Percentiles rank a stretch among this genome's conserved stretches.
These are phyloP conservation scores for Brachionus rubens DNA, from an alignment of 1,140 invertebrate genomes.

Conservation along the genomic window DNA sequence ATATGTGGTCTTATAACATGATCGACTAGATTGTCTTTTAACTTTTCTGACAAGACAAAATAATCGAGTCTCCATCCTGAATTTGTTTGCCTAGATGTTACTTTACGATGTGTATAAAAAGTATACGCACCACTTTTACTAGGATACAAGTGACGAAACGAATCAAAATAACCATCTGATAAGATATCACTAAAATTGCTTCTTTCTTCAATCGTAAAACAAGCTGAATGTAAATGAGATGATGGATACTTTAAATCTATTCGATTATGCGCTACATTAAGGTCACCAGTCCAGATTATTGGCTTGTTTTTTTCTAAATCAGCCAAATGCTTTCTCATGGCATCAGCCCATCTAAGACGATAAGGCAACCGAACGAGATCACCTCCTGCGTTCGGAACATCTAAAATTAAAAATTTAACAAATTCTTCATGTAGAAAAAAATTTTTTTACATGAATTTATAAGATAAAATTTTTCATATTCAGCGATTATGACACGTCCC, in stretches of 20 bases:
- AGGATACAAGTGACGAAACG: conserved; percentile 82
- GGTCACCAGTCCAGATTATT: conserved; percentile 75
- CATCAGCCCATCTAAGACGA: conserved; percentile 79
- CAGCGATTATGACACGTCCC: conserved; percentile 89
- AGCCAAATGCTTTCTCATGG: conserved; percentile 71
- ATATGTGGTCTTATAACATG: conserved; percentile 62
- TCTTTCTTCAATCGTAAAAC: conserved; percentile 92
- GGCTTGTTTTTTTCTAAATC: conserved; percentile 56
- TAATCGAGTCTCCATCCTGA: conserved; percentile 96
- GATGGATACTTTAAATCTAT: conserved; percentile 94
- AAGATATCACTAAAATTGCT: conserved; percentile 68
- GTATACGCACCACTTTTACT: conserved; percentile 78
- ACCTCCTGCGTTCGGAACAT: conserved; percentile 73
- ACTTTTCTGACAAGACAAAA: conserved; percentile 73
- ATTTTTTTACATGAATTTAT: conserved; percentile 67
- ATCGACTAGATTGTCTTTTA: conserved; percentile 71
- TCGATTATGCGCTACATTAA: conserved; percentile 93
- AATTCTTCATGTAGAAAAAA: conserved; percentile 41
- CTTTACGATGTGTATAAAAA: conserved; percentile 91
- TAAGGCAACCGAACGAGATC: conserved; percentile 80
- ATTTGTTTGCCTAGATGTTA: conserved; percentile 78
- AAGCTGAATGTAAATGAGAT: conserved; percentile 80
- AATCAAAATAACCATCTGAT: conserved; percentile 71
- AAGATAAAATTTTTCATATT: conserved; percentile 86
- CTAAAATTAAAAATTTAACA: conserved; percentile 55